Base-by-base conservation (phyloP, 2,888 invertebrate species). In the Phyllotreta striolata region DNA sequence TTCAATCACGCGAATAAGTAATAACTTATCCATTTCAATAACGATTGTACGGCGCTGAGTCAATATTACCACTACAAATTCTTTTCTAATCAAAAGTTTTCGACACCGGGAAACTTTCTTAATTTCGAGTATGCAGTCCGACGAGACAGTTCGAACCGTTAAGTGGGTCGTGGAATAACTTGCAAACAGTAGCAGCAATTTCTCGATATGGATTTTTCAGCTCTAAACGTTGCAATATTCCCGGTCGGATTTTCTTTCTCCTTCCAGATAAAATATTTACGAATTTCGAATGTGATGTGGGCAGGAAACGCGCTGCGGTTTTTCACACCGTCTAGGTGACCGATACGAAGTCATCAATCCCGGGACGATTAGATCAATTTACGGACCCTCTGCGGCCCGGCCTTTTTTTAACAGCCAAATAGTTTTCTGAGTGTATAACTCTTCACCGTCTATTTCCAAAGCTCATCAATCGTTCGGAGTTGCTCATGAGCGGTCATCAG, bases 401-500 rank as follows among this genome's bases (percentile, higher is more conserved):
- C 8, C 49, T 43, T 41, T 24, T 24, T 59, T 59, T 51, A 51
- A 43, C 51, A 43, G 10, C 56, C 24, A 51, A 41, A 56, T 37
- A 57, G 62, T 63, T 63, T 47, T 63, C 54, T 40, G 46, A 58
- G 57, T 58, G 54, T 63, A 58, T 34, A 52, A 35, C 35, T 58
- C 43, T 54, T 47, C 58, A 34, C 14, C 54, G 54, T 54, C 56
- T 54, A 57, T 58, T 43, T 54, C 39, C 38, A 38, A 51, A 56
- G 37, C 35, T 56, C 66, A 66, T 66, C 63, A 66, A 66, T 66
- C 63, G 52, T 55, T 40, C 34, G 37, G 24, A 24, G 41, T 55
- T 64, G 49, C 60, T 64, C 55, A 60, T 56, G 60, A 58, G 40
- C 54, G 66, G 55, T 60, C 63, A 64, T 66, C 66, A 61, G 56